Evolutionary conservation across 2,888 invertebrate species (phyloP), one percentile per base, ranked within the genome.

Genomic region (Ganaspis brasiliensis): DNA sequence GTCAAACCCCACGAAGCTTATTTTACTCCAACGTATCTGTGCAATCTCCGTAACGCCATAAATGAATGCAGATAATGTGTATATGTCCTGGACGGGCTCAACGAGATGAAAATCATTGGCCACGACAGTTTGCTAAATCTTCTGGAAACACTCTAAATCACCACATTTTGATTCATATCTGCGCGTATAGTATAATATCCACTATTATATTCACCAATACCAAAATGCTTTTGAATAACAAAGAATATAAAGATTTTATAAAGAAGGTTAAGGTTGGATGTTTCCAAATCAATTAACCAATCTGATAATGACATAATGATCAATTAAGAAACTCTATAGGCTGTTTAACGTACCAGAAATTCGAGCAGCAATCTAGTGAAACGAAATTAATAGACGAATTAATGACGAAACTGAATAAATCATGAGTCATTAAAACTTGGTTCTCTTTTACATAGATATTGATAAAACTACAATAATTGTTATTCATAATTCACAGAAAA

Each of bases 1-100:
- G 74, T 83, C 81, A 81, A 82, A 82, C 84, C 80, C 82, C 84
- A 84, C 85, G 84, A 73, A 79, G 84, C 83, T 88, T 88, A 87
- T 87, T 87, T 88, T 85, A 87, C 86, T 82, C 81, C 72, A 76
- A 76, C 75, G 55, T 19, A 79, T 81, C 75, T 76, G 73, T 76
- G 79, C 76, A 79, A 79, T 79, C 79, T 74, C 74, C 77, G 78
- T 81, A 81, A 81, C 75, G 76, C 81, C 81, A 72, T 81, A 78
- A 78, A 75, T 72, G 81, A 79, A 79, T 75, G 70, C 75, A 76
- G 78, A 81, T 80, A 78, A 76, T 76, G 71, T 78, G 52, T 73
- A 56, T 59, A 8, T 59, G 6, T 24, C 14, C 4, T 16, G 37
- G 24, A 67, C 40, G n/a, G 67, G 24, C 45, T 37, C 45, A 67